Evolutionary conservation across 2,888 invertebrate genomes (phyloP).

Genomic region (Copidosoma aretas): DNA sequence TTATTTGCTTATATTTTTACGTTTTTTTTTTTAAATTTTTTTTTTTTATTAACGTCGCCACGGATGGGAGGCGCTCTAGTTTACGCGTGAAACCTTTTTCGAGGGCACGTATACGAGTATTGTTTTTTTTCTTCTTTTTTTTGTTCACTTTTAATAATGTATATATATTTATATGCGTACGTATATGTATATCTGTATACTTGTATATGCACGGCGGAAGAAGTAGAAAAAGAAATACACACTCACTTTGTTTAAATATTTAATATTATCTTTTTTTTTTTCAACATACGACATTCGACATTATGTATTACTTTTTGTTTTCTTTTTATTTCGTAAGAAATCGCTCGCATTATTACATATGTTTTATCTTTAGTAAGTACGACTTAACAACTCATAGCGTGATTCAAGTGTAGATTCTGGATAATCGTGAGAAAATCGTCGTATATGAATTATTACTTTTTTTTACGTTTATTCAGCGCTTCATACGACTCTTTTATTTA

Average conservation of each 20-base stretch:
- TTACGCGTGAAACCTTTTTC: no score
- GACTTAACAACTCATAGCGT: slow-evolving; percentile 45
- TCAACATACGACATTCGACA: slow-evolving; percentile 33
- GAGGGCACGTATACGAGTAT: background rate
- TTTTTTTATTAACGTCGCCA: background rate
- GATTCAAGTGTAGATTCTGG: slow-evolving; percentile 38
- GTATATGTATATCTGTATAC: background rate
- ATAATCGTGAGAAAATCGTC: slow-evolving; percentile 37
- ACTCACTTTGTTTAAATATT: slow-evolving; percentile 2
- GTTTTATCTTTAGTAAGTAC: slow-evolving; percentile 31
- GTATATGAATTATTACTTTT: slow-evolving; percentile 11
- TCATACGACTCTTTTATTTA: slow-evolving; percentile 15
- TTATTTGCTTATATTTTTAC: no score
- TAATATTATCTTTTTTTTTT: slow-evolving; percentile 3
- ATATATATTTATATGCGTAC: background rate
- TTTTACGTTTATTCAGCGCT: slow-evolving; percentile 15
- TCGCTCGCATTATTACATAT: slow-evolving; percentile 50
- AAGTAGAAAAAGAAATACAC: slow-evolving; percentile 2
- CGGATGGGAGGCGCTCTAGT: background rate
- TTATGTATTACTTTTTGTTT: slow-evolving; percentile 38
- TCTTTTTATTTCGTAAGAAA: slow-evolving; percentile 52
- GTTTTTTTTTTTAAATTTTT: no score
- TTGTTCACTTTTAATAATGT: background rate
- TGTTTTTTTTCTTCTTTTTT: background rate
- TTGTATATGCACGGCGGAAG: background rate